Evolutionary conservation across 2,888 invertebrate genomes (phyloP), one percentile per base, ranked within the genome.

Genomic region (Odiellus spinosus): DNA sequence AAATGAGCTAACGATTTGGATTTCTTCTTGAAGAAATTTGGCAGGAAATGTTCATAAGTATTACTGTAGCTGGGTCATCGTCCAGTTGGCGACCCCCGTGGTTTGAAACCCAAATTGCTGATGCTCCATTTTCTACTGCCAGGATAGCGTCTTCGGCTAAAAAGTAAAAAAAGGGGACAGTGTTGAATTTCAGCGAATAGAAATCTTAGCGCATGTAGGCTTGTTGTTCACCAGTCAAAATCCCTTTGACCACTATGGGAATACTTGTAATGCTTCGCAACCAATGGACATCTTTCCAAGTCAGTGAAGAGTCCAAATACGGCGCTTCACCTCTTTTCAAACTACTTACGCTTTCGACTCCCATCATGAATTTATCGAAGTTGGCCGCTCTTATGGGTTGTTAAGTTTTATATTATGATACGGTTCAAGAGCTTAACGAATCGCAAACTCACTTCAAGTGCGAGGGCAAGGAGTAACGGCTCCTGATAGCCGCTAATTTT

Each of bases 41-140:
- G n/a, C 26, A 26, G 26, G 5, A 26, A 6, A 26, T 6, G 26
- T 8, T 26, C 26, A 26, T 26, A 26, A 26, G 26, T 6, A 62
- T 64, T 70, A 85, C 84, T 47, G 87, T 75, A 11, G 90, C 77
- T 12, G 84, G 80, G 10, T 81, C 79, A n/a, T 78, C 75, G 62
- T 88, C 88, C 33, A 88, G 67, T 67, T 93, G 93, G 50, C 91
- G 72, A 0, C 81, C 93, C 2, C 93, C 93, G 64, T 93, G 93
- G 66, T 93, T 93, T 0, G 91, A 93, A 3, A 95, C 91, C 50
- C 87, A 71, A 46, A 93, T 76, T 1, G 76, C 93, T 3, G 75
- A 69, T 40, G 79, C 83, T 3, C 87, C 88, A 45, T 75, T 70
- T 55, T 83, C 70, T 2, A 69, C 71, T 0, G 82, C 90, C 57